Evolutionary conservation across 2,113 vertebrate genomes (phyloP).

Genomic region (Camelus dromedarius): DNA sequence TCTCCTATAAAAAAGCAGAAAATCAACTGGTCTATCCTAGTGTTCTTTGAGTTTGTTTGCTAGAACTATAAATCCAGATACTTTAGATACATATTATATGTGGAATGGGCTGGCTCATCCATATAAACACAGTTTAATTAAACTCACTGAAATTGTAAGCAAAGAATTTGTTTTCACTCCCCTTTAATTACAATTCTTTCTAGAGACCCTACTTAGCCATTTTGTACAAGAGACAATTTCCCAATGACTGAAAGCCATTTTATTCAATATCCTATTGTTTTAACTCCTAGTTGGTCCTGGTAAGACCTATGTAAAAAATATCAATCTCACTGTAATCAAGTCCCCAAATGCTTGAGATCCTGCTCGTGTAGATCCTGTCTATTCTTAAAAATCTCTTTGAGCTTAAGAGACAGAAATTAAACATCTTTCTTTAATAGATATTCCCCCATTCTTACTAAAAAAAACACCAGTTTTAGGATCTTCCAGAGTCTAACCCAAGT

Average conservation of each 20-base stretch:
- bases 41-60: slow-evolving; percentile 11
- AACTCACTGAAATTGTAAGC: slow-evolving; percentile 50
- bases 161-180: slow-evolving; percentile 61
- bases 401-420: not conserved
- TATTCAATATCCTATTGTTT: slow-evolving; percentile 15
- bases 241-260: slow-evolving; percentile 55
- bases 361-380: not conserved
- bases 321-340: not conserved
- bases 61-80: slow-evolving; percentile 37
- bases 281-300: not conserved
- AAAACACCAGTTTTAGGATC: slow-evolving; percentile 21
- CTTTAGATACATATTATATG: not conserved
- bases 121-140: slow-evolving; percentile 69
- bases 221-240: slow-evolving; percentile 56
- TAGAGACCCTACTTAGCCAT: slow-evolving; percentile 36
- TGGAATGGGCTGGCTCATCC: not conserved
- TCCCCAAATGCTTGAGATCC: not conserved
- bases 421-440: not conserved
- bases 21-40: not conserved
- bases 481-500: not conserved
- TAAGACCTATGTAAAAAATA: not conserved
- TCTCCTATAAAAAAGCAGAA: slow-evolving; percentile 33
- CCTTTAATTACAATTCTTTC: slow-evolving; percentile 64
- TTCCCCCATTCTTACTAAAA: slow-evolving; percentile 23
- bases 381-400: slow-evolving; percentile 5